Conservation (phyloP, 2,797 vertebrate genomes). For the Chaunax sp. region DNA sequence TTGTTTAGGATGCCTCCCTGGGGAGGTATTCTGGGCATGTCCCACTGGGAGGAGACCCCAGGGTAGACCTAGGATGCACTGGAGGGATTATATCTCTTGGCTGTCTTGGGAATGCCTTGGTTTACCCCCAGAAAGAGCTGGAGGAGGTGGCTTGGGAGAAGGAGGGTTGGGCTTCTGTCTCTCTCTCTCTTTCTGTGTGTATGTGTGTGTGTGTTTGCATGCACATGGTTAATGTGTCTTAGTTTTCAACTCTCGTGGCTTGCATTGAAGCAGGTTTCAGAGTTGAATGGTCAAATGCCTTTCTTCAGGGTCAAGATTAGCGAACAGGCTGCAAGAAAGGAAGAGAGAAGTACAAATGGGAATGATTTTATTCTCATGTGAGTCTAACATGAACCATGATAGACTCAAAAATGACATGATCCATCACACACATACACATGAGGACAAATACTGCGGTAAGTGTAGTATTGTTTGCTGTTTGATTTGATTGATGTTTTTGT, state of each 20-base stretch:
- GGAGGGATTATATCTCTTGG: too few species aligned
- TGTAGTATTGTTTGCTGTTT: not conserved
- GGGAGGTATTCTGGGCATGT: too few species aligned
- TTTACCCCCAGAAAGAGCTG: too few species aligned
- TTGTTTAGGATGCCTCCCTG: too few species aligned
- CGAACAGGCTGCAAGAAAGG: conserved; percentile 5
- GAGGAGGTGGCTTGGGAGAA: too few species aligned
- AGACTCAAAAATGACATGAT: not conserved
- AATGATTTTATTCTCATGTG: not conserved
- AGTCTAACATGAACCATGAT: not conserved
- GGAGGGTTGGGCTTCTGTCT: too few species aligned
- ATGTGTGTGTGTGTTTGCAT: conserved; percentile 41
- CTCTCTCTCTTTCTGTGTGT: too few species aligned
- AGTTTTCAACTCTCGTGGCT: conserved; percentile 68
- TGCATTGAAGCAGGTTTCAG: conserved; percentile 54
- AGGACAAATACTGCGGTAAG: not conserved
- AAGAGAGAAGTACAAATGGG: not conserved
- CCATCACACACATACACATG: not conserved
- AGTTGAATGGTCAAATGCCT: conserved; percentile 52
- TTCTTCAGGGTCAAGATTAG: conserved; percentile 32
- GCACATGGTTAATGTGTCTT: conserved; percentile 78
- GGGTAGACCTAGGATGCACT: too few species aligned
- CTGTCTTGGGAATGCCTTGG: too few species aligned
- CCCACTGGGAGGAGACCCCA: too few species aligned
- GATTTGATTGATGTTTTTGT: not conserved